Conservation (phyloP, 1,140 invertebrate species). For the Latrodectus geometricus region DNA sequence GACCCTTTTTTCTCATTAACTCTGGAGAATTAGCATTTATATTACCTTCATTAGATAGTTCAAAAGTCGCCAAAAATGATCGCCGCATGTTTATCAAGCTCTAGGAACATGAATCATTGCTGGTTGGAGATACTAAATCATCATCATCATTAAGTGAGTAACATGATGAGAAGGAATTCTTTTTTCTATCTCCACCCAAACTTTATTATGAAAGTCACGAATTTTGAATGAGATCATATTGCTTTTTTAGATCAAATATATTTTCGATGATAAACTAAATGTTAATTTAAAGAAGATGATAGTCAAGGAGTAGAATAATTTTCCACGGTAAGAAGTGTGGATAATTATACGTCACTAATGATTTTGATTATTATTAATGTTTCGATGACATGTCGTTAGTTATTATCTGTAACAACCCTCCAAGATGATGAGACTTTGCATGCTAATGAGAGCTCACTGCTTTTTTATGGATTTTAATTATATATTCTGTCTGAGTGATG, state of each 20-base stretch:
- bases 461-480: too few species aligned
- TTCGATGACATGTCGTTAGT: not conserved
- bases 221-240: conserved; percentile 7
- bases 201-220: conserved; percentile 25
- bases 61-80: conserved; percentile 20
- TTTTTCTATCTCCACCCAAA: not conserved
- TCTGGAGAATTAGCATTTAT: conserved; percentile 29
- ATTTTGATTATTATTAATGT: not conserved
- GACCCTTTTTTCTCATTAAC: conserved; percentile 13
- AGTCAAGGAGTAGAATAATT: not conserved
- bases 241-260: not conserved
- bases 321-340: not conserved
- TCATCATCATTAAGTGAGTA: conserved; percentile 31
- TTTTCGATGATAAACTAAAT: not conserved
- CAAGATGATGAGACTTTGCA: not conserved
- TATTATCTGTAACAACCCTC: not conserved
- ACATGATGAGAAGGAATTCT: not conserved
- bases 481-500: too few species aligned
- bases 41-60: conserved; percentile 29
- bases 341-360: not conserved
- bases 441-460: not conserved
- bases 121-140: conserved; percentile 24
- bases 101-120: conserved; percentile 12
- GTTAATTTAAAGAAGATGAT: not conserved
- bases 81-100: not conserved